Evolutionary conservation across 2,797 vertebrate genomes (phyloP).

Genomic region (Poecile montanus): DNA sequence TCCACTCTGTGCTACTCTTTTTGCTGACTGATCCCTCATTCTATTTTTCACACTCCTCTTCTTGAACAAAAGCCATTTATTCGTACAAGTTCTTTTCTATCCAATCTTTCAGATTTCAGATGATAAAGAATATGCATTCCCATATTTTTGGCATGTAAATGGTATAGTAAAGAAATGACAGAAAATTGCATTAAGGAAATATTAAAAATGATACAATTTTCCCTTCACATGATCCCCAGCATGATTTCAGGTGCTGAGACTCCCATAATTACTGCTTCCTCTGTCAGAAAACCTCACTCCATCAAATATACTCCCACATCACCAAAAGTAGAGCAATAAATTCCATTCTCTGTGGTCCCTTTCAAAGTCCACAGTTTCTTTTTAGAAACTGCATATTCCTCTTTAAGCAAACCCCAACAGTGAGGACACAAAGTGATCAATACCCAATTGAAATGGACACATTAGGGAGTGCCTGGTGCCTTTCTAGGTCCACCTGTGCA

Average conservation of each 20-base stretch:
- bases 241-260: neutral
- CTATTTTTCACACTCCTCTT: neutral
- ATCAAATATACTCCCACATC: neutral
- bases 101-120: neutral
- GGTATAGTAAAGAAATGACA: neutral
- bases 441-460: neutral
- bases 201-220: neutral
- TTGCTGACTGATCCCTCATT: neutral
- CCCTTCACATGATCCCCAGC: neutral
- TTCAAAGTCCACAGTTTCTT: neutral
- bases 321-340: neutral
- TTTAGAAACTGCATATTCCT: neutral
- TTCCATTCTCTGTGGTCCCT: neutral
- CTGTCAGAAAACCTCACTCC: neutral
- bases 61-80: neutral
- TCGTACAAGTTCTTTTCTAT: neutral
- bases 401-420: rapidly evolving
- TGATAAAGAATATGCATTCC: neutral
- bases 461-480: neutral
- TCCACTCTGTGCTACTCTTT: neutral
- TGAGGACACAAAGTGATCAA: neutral
- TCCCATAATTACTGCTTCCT: neutral
- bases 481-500: neutral
- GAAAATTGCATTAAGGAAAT: neutral
- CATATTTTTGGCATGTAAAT: neutral